Evolutionary conservation across 2,797 vertebrate genomes (phyloP).

Genomic region (Myotis daubentonii): DNA sequence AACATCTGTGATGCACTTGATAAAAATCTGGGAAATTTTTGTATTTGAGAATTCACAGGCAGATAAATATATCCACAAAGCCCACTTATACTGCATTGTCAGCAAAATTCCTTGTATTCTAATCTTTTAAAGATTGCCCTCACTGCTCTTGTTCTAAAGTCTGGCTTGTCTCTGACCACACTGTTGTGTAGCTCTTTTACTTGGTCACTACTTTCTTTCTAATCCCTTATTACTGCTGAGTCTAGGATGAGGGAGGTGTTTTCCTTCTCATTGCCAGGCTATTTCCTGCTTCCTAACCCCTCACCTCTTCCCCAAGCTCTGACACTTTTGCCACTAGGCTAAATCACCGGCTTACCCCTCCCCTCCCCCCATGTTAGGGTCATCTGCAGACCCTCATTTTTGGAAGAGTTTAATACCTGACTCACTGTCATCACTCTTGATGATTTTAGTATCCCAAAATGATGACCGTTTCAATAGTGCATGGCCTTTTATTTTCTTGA

Average conservation of each 20-base stretch:
- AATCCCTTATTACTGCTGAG: background rate
- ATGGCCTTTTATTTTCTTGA: background rate
- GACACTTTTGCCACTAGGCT: background rate
- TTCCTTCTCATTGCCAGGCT: background rate
- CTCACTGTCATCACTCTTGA: background rate
- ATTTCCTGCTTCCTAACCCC: background rate
- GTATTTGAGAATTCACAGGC: slow-evolving; percentile 36
- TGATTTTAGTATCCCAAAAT: background rate
- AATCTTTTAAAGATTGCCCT: background rate
- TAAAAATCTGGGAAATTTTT: slow-evolving; percentile 31
- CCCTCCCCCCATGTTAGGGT: background rate
- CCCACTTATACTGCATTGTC: background rate
- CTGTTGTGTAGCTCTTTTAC: background rate
- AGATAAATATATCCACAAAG: background rate
- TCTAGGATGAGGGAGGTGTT: background rate
- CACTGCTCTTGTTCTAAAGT: background rate
- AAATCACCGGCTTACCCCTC: background rate
- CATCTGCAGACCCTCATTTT: background rate
- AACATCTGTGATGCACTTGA: background rate
- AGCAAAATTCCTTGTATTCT: background rate
- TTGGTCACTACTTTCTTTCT: background rate
- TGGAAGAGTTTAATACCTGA: background rate
- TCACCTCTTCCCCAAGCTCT: background rate
- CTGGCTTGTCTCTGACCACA: background rate
- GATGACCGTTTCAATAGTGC: background rate